phyloP scores from a whole-genome alignment of 2,113 vertebrate genomes.

The Eulacestoma nigropectus region DNA sequence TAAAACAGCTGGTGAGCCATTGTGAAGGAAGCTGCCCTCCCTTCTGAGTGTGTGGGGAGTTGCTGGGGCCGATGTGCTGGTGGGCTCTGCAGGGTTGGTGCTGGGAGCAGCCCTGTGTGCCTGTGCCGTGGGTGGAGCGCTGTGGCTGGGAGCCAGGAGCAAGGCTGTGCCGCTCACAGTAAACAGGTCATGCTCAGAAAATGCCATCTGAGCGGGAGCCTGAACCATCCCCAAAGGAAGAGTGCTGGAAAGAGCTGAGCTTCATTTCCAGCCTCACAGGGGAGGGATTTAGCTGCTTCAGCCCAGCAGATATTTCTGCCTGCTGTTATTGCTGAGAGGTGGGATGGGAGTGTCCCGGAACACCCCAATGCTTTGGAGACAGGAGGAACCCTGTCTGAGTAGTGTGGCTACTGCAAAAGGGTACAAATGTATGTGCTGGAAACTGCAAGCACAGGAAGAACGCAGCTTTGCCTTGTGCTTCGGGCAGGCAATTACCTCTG shows the following conservation, averaged over 20 bases:
- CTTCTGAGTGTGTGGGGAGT: not conserved
- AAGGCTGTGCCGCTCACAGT: not conserved
- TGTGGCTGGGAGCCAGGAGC: not conserved
- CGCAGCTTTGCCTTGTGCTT: not conserved
- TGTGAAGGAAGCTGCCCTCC: not conserved
- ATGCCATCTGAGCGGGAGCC: not conserved
- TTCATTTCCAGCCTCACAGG: not conserved
- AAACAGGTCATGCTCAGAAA: not conserved
- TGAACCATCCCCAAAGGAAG: not conserved
- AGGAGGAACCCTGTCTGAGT: not conserved
- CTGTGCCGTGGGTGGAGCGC: not conserved
- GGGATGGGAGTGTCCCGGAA: not conserved
- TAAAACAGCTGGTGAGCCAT: not conserved
- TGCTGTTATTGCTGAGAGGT: not conserved
- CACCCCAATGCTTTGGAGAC: not conserved
- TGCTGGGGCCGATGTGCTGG: accelerated
- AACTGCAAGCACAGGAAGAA: not conserved
- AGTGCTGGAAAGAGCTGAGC: not conserved
- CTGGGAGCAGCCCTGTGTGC: not conserved
- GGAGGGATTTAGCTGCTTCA: not conserved
- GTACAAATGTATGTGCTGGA: not conserved
- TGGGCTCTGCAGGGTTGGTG: not conserved
- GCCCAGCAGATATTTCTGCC: not conserved
- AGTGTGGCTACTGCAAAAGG: not conserved
- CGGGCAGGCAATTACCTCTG: not conserved